These are phyloP conservation scores for Allobates femoralis DNA, from an alignment of 2,797 vertebrate species.

Conservation along the genomic window DNA sequence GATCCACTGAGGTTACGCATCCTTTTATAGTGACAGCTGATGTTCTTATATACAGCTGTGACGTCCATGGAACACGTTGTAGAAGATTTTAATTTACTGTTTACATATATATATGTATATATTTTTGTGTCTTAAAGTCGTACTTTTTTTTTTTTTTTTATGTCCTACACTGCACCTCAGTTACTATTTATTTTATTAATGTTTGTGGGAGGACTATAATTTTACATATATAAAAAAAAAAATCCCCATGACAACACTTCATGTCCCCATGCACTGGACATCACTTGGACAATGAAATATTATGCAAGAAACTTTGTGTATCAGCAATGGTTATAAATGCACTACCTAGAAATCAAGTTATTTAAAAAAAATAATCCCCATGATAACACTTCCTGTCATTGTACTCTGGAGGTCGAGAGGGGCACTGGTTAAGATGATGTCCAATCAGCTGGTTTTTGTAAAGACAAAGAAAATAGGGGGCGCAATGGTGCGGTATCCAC, in stretches of 20 bases:
- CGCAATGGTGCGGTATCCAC: too few relatives aligned
- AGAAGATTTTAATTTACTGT: neutral
- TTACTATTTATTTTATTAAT: neutral
- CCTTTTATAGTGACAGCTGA: too few relatives aligned
- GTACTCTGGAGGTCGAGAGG: too few relatives aligned
- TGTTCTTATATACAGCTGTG: too few relatives aligned
- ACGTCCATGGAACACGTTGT: too few relatives aligned
- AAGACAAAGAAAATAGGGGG: too few relatives aligned
- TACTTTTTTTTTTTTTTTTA: neutral
- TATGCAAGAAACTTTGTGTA: too few relatives aligned
- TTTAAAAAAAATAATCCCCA: too few relatives aligned
- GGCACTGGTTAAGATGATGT: too few relatives aligned
- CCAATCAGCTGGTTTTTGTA: neutral
- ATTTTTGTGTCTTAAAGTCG: neutral
- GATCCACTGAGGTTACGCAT: neutral
- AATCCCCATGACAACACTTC: neutral
- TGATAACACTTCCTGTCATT: neutral
- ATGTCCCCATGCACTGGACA: neutral
- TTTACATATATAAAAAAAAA: neutral
- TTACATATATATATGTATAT: neutral
- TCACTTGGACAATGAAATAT: too few relatives aligned
- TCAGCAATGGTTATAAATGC: too few relatives aligned
- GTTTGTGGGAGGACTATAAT: neutral
- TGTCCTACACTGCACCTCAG: neutral
- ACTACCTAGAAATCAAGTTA: too few relatives aligned